Evolutionary conservation across 2,797 vertebrate genomes (phyloP), one percentile per base, ranked within the genome.

Genomic region (Agapornis canus): DNA sequence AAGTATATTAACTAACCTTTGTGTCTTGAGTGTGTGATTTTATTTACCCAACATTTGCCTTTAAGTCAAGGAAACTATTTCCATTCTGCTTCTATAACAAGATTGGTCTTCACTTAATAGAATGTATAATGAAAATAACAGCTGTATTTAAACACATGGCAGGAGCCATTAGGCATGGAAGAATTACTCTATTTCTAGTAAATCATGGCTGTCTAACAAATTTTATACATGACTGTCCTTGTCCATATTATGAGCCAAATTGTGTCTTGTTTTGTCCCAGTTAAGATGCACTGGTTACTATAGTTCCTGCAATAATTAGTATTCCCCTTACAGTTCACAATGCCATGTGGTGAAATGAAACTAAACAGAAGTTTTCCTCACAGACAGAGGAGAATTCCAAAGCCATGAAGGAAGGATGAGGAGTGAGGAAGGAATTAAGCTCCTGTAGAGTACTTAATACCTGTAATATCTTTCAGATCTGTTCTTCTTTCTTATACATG

Each of bases 111-210:
- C 71, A 80, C 39, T 69, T 85, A 91, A 76, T 84, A 64, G 64
- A 88, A 88, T 25, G 27, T 66, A 81, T 60, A 91, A 94, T 21
- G 40, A 92, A 93, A 95, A 86, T 87, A 91, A 83, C 61, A 96
- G 61, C 82, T 78, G 63, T 76, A 94, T 92, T 95, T 92, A 92
- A 95, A 87, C 87, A 95, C 72, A 86, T 29, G 43, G 77, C 85
- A 96, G 63, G 89, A 88, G 65, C 12, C 76, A 94, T 90, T 83
- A 91, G 76, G 29, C 51, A 52, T 63, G 73, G 59, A 94, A 92
- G 66, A 92, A 94, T 70, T 86, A 86, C 20, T 56, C 27, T 52
- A 89, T 90, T 90, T 87, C 84, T 78, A 71, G 61, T 29, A 93
- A 93, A 95, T 72, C 65, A 59, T 61, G 61, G 31, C 70, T 93